Evolutionary conservation across 2,113 vertebrate species (phyloP), one percentile per base, ranked within the genome.

Genomic region (Rhinolophus sinicus): DNA sequence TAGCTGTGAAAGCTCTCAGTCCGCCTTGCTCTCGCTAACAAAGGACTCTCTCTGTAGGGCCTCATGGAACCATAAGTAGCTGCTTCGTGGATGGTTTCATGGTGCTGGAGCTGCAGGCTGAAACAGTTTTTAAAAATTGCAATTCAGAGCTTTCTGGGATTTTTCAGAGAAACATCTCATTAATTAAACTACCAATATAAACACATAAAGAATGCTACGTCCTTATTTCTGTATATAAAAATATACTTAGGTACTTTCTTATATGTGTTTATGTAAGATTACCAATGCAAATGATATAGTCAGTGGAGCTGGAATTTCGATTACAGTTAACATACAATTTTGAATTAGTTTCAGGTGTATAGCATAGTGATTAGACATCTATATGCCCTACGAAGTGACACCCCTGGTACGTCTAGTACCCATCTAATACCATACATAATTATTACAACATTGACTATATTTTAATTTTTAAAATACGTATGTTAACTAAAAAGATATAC

Each of bases 1-100:
- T 99, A 99, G 96, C 99, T 99, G 98, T 99, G 99, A 96, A 99
- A 99, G 97, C 99, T 99, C 98, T 99, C 99, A 0, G 99, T 99
- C 92, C 99, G 98, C 72, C 99, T 98, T 1, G 99, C 99, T 26
- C 99, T 98, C 67, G 99, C 99, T 98, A 99, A 90, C 22, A 99
- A 97, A 26, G 99, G 99, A 90, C 99, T 99, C 98, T 99, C 99
- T 90, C 99, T 98, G 98, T 99, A 99, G 0, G 99, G 99, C 65
- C 99, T 98, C 90, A 99, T 97, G 1, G 99, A 99, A 28, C 99
- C 99, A 0, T 99, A 99, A 0, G 99, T 99, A 13, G 99, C 98
- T 9, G 98, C 98, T 98, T 99, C 99, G 0, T 99, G 99, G 87
- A 99, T 98, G 30, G 99, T 98, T 85, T 99, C 99, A 0, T 99